phyloP scores from a whole-genome alignment of 2,113 vertebrate genomes.

The Chrysemys picta region DNA sequence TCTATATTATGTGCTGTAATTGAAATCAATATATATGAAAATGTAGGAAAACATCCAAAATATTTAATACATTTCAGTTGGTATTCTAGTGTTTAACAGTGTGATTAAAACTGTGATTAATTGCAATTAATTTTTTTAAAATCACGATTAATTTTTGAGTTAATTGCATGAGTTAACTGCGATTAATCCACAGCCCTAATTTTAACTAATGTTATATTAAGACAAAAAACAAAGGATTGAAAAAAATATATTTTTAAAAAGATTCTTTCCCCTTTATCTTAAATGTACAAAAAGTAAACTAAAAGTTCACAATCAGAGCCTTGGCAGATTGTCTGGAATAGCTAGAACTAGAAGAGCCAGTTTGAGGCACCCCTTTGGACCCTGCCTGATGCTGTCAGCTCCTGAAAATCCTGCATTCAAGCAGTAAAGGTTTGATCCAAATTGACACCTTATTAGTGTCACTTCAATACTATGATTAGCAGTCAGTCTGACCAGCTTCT shows the following conservation, averaged over 20 bases:
- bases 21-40: too few species aligned
- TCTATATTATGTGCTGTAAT: too few species aligned
- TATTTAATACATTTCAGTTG: too few species aligned
- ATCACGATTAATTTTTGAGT: too few species aligned
- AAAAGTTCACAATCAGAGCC: background rate
- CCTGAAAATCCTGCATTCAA: background rate
- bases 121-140: too few species aligned
- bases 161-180: too few species aligned
- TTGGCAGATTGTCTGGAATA: background rate
- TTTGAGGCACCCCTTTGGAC: background rate
- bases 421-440: background rate
- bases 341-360: background rate
- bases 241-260: background rate
- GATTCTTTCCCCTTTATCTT: background rate
- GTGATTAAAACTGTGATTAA: too few species aligned
- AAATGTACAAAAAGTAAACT: slow-evolving; percentile 43
- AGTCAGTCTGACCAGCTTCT: background rate
- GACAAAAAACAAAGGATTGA: background rate
- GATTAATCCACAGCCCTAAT: too few species aligned
- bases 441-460: background rate
- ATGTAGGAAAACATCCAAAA: too few species aligned
- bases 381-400: background rate
- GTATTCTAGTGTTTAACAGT: too few species aligned
- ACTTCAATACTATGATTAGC: background rate
- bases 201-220: background rate